Evolutionary conservation across 2,113 vertebrate species (phyloP), one percentile per base, ranked within the genome.

Genomic region (Brachypteracias leptosomus): DNA sequence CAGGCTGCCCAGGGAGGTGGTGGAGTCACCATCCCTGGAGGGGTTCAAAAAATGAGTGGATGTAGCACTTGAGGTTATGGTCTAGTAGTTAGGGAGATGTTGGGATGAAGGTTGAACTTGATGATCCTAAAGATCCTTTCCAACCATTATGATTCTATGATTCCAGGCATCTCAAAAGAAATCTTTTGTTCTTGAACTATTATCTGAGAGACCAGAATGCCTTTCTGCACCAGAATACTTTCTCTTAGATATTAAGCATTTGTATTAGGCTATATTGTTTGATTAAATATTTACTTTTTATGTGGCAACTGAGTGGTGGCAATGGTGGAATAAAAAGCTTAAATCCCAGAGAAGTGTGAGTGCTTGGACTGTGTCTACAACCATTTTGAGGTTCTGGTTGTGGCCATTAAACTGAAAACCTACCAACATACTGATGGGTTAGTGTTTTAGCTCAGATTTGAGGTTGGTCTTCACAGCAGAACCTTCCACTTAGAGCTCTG

Each of bases 321-420:
- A 67, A 6, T 31, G 38, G 28, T 76, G n/a, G 49, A 76, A 52
- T 44, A 33, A 73, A 51, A 40, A 76, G 25, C 17, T 73, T 76
- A 46, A 86, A 58, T 70, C 31, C 21, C 72, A 70, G 42, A 33
- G 17, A 28, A 61, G 3, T 28, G 6, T 29, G 26, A 62, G 47
- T 0, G 2, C 28, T 79, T 2, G 1, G 19, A 42, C 10, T 73
- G 42, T 2, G 0, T 59, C 87, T 74, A 28, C 46, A 38, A 75
- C 44, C 1, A 5, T 79, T 91, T 73, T 57, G 51, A 73, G 49
- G 21, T 72, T 66, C 61, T 62, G 68, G 13, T 65, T 84, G 42
- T 40, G 31, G 33, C 36, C 16, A 31, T 75, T 61, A 44, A 52
- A 83, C 65, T 52, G 29, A 72, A 93, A 95, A 15, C 35, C 40